Evolutionary conservation across 1,140 invertebrate genomes (phyloP), one percentile per base, ranked within the genome.

Genomic region (Cyrtorhinus lividipennis): DNA sequence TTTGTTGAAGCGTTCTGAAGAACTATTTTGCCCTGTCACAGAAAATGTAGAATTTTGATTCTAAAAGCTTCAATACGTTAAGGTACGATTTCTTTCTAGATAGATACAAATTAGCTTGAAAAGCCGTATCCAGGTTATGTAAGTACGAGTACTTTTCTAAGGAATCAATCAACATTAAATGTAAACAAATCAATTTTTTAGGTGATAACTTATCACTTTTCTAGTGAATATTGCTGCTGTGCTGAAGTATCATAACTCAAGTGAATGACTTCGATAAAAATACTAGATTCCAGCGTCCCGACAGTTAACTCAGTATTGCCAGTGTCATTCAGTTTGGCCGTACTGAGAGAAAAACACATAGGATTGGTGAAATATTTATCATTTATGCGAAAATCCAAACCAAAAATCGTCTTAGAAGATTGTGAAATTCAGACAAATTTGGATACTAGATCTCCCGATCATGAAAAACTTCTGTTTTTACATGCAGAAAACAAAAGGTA

Each of bases 331-430:
- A 53, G 18, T 10, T 53, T 53, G 18, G 18, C 56, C n/a, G 22
- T 23, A 26, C 24, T 56, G 53, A 1, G 53, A 57, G 27, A n/a
- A 24, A 27, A 26, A 5, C n/a, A 38, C 15, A 1, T 57, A 27
- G 56, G 58, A 38, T 18, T 63, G 53, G 13, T 63, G 53, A 56
- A 22, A 58, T 44, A 26, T 27, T 27, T 56, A 18, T 8, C 5
- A 38, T 8, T 38, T 15, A 53, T 53, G 48, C 5, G 18, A 53
- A 20, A 8, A 10, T 8, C 48, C 10, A 5, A 5, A 20, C 12
- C 48, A 5, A 53, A 53, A 53, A 13, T 13, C 18, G 48, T 53
- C 20, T 53, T 15, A 5, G 48, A 8, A 5, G 48, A 53, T 20
- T 20, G 10, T 3, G 48, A 53, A 53, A 53, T 15, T 20, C 8